Base-by-base conservation (phyloP, 1,140 invertebrate species). In the Procambarus virginalis region DNA sequence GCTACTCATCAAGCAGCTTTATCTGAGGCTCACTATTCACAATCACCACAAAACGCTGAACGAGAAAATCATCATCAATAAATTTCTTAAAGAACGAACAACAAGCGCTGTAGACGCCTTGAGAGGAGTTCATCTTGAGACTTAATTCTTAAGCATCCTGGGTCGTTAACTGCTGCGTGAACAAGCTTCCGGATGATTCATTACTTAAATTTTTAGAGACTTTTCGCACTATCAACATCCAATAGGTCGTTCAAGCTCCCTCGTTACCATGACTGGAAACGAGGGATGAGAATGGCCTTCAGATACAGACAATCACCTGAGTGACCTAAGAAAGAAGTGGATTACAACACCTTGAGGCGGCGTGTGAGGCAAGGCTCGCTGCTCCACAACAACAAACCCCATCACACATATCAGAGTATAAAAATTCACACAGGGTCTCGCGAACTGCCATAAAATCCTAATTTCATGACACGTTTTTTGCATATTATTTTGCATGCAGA, bases 381-480 rank as follows among this genome's bases (percentile, higher is more conserved):
- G 34, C 34, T 34, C 75, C 8, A 77, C 75, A 49, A 6, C 20
- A 77, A 77, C 8, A 81, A 81, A 82, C 68, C 80, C 80, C 68
- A 82, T 82, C 80, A 64, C 22, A 82, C 80, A 64, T 82, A 48
- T 46, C 80, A 22, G 68, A 58, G 51, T 8, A 81, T 45, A 81
- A 81, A 81, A 81, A 60, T 81, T 68, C 64, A 81, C 80, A 82
- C 80, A 68, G 34, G 34, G 55, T 55, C 58, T 20, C 34, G 58
- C 34, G 68, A 82, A 64, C 80, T 48, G 34, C 58, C 80, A 82
- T 82, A 82, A 82, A 82, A 82, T 68, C 80, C 80, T 82, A 82
- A 82, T 82, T 82, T 82, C 80, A 82, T 82, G 80, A 82, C 58
- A 51, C 68, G 60, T 14, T 34, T 68, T 82, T 82, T 82, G 80